Base-by-base conservation (phyloP, 2,888 invertebrate species). In the Stegophylla sp. region DNA sequence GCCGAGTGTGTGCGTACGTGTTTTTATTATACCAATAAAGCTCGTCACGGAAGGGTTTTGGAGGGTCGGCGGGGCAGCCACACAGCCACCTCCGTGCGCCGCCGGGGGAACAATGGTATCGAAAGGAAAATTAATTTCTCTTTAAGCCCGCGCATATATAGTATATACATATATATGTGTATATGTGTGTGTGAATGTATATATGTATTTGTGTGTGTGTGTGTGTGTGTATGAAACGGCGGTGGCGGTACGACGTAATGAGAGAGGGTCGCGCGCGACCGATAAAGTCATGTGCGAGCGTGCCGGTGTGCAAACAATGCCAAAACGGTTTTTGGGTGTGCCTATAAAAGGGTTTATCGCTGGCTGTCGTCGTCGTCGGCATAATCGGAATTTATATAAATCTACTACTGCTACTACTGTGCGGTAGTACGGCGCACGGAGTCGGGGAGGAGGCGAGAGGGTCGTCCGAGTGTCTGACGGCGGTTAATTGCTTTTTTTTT, bases 21-120 rank as follows among this genome's bases (percentile, higher is more conserved):
- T 82, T 76, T 82, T 82, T 82, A 69, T 73, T 82, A 63, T 82
- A 64, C 82, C 77, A 82, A 82, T 82, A 77, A 76, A 82, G 77
- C 75, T 77, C 75, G 82, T 77, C 82, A 77, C 79, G 79, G 71
- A 69, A 82, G 82, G 71, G 82, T 66, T 76, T n/a, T 82, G 71
- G 73, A 53, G 61, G 56, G 75, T 43, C n/a, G 45, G 56, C 63
- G 28, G 15, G n/a, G 61, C 48, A 34, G 67, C 45, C 48, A 1
- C 48, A 1, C 20, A 3, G 17, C 1, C 51, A 2, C 34, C 59
- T 1, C 56, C 69, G 61, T 1, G 43, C 69, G 61, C 51, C 26
- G 82, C 82, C n/a, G 82, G 61, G n/a, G 61, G 79, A 79, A 79
- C 79, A 79, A 79, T 79, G 71, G 79, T 79, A 79, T 79, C 79